Evolutionary conservation across 2,797 vertebrate genomes (phyloP).

Genomic region (Passerculus sandwichensis): DNA sequence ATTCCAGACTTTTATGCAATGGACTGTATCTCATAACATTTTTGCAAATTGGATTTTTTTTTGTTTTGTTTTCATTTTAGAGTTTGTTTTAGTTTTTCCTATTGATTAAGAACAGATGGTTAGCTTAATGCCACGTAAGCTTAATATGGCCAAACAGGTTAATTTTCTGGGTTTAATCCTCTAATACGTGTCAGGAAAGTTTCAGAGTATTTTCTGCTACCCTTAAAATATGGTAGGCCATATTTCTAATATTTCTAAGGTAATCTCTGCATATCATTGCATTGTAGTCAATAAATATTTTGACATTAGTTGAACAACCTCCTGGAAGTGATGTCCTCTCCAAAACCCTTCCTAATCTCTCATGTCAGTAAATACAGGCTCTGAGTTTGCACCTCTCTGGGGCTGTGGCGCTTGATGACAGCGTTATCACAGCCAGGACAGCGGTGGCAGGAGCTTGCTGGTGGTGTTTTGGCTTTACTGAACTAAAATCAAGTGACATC

Average conservation of each 20-base stretch:
- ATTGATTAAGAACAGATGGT: background rate
- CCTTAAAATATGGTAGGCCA: background rate
- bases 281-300: background rate
- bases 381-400: background rate
- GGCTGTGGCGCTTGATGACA: background rate
- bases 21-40: rapidly evolving
- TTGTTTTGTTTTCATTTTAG: background rate
- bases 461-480: background rate
- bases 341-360: background rate
- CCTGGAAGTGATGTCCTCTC: background rate
- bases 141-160: background rate
- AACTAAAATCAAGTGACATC: background rate
- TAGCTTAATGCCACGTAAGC: background rate
- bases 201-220: background rate
- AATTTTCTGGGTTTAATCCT: background rate
- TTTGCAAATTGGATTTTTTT: background rate
- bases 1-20: background rate
- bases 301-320: background rate
- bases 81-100: background rate
- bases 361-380: background rate
- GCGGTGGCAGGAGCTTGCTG: background rate
- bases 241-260: background rate
- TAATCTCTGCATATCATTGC: background rate
- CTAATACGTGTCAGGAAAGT: background rate
- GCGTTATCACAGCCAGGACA: background rate